Percentiles rank a stretch among this genome's conserved stretches.
These are phyloP conservation scores for Poliocrania exsul DNA, from an alignment of 2,797 vertebrate species.

Conservation along the genomic window DNA sequence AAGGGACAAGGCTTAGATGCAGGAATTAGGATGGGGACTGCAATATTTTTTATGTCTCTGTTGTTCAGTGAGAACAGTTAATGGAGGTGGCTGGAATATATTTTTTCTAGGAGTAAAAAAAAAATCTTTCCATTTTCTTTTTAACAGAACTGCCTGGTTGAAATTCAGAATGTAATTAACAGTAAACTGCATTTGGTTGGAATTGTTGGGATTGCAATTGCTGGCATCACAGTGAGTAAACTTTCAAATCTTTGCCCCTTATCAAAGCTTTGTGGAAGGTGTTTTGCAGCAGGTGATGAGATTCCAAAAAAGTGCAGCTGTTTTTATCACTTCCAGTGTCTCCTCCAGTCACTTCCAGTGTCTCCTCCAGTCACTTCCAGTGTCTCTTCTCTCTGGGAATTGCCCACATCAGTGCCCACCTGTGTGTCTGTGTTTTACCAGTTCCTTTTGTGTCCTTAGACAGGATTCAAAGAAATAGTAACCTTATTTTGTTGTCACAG, in stretches of 20 bases:
- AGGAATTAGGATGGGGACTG: neutral
- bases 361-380: neutral
- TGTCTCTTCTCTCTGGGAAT: neutral
- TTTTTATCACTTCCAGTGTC: neutral
- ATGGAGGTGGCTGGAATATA: neutral
- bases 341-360: neutral
- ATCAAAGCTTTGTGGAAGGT: neutral
- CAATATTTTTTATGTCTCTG: neutral
- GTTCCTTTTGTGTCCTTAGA: neutral
- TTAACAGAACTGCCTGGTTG: slow-evolving; percentile 85
- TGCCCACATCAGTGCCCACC: neutral
- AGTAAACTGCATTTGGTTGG: slow-evolving; percentile 89
- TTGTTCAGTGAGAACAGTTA: neutral
- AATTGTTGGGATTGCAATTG: slow-evolving; percentile 90
- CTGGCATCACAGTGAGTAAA: slow-evolving; percentile 90
- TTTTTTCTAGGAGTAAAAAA: neutral
- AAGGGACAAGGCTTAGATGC: neutral
- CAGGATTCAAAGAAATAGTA: neutral
- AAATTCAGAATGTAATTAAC: slow-evolving; percentile 86
- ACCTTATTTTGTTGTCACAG: neutral
- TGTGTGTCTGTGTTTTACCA: neutral
- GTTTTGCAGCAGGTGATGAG: neutral
- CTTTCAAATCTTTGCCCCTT: neutral
- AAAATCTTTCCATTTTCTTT: neutral
- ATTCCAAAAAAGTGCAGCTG: neutral